Base-by-base conservation (phyloP, 1,140 invertebrate species). In the Pogonus chalceus region DNA sequence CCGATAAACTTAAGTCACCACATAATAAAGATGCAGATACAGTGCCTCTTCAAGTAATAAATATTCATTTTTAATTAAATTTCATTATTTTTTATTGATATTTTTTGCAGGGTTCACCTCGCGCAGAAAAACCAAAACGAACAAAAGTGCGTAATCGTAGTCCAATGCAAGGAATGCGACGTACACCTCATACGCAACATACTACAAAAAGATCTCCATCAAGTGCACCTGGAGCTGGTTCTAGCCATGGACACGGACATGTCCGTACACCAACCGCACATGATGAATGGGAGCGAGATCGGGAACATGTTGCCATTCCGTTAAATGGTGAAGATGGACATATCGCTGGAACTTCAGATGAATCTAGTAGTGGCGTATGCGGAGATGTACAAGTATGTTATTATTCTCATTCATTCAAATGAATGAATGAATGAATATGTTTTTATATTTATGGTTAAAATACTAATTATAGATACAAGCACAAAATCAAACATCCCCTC, bases 321-420 rank as follows among this genome's bases (percentile, higher is more conserved):
- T n/a, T n/a, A n/a, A 53, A 64, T 14, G 52, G 63, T 9, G 76
- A 79, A 39, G 78, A 80, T 20, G 64, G 70, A 35, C 68, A 58
- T 2, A 53, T 53, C 16, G 80, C 57, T 72, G 76, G 51, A 74
- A 84, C 81, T 9, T 84, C 82, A 2, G 83, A 85, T 60, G 82
- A 85, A 62, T 84, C 82, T 1, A 84, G 79, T 59, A 72, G 76
- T 53, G 74, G 74, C 60, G 73, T 72, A 61, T 71, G 75, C 52
- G 75, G 72, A 43, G 66, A 68, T 21, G 56, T 69, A 66, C 56
- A 73, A 60, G 68, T 70, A 60, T 65, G 69, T 60, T 62, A 71
- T 55, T 62, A 66, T 55, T n/a, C n/a, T n/a, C n/a, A n/a, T n/a
- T n/a, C n/a, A n/a, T n/a, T n/a, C n/a, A n/a, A n/a, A n/a, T n/a